Base-by-base conservation (phyloP, 1,140 invertebrate species). In the Trachelipus rathkii region DNA sequence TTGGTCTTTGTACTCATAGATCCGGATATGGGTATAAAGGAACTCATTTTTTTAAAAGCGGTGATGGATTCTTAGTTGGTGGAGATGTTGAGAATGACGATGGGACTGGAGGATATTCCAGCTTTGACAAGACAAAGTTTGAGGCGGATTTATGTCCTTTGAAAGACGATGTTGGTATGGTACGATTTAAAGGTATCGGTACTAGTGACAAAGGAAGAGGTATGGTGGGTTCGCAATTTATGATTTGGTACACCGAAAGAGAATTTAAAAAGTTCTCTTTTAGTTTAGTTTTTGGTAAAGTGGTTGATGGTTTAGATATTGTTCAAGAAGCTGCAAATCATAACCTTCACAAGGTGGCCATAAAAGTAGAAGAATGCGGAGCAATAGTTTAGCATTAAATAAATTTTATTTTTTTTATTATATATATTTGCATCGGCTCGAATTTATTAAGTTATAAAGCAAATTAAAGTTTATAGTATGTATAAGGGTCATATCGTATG, bases 201-300 rank as follows among this genome's bases (percentile, higher is more conserved):
- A 81, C 80, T 19, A 81, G 77, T 53, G 80, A 81, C 44, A 75
- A 73, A 11, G 80, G 80, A 10, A 69, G 80, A 23, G 80, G 80
- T 21, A 79, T 81, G 80, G 73, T 81, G 21, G 80, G 80, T 19
- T 81, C 80, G 6, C 80, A 81, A 72, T 81, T 81, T 50, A 81
- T 81, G 80, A 78, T 81, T 33, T 81, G 80, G 80, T 81, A 75
- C 50, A 77, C 75, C 9, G 80, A 81, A 33, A 74, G 80, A 44
- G 80, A 81, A 44, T 81, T 81, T 33, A 81, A 81, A 46, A 81
- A 81, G 45, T 81, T 81, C 66, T 77, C 80, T 3, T 79, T 77
- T 50, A 81, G 80, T 69, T 73, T 81, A 13, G 80, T 81, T 5
- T 81, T 81, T 75, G 80, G 80, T 10, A 76, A 77, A 23, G 77